phyloP scores from a whole-genome alignment of 2,113 vertebrate species.

The Nematolebias whitei region DNA sequence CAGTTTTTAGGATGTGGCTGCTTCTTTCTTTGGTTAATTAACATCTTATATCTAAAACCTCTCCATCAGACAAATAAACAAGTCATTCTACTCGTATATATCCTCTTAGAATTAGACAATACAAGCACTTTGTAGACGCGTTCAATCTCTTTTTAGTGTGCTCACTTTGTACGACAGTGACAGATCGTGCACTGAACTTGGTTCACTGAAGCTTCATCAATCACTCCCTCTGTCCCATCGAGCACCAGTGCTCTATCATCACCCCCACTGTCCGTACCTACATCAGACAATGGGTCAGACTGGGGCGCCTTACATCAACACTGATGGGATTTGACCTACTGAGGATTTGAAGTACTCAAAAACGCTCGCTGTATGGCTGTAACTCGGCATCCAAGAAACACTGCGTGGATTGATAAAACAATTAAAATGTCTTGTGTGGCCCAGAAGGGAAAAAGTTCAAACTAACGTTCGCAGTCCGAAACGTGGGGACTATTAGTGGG shows the following conservation, averaged over 20 bases:
- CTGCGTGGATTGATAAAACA: too few species aligned
- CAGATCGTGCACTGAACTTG: conserved; percentile 70
- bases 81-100: conserved; percentile 13
- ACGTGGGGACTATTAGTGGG: neutral
- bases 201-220: conserved; percentile 57
- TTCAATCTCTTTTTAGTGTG: conserved; percentile 66
- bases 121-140: conserved; percentile 31
- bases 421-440: too few species aligned
- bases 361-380: neutral
- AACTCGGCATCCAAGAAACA: conserved; percentile 6
- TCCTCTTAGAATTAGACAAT: conserved; percentile 40
- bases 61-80: too few species aligned
- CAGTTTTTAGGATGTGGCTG: conserved; percentile 21
- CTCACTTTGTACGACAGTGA: conserved; percentile 60
- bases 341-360: conserved; percentile 27
- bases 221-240: conserved; percentile 50
- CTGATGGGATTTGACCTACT: conserved; percentile 40
- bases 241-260: conserved; percentile 38
- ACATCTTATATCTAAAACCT: conserved; percentile 10
- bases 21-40: conserved; percentile 27
- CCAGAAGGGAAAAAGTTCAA: neutral
- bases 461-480: neutral
- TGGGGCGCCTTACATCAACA: conserved; percentile 29
- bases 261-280: conserved; percentile 26
- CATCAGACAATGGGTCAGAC: conserved; percentile 39